Evolutionary conservation across 2,888 invertebrate species (phyloP).

Genomic region (Cerastis leucographa): DNA sequence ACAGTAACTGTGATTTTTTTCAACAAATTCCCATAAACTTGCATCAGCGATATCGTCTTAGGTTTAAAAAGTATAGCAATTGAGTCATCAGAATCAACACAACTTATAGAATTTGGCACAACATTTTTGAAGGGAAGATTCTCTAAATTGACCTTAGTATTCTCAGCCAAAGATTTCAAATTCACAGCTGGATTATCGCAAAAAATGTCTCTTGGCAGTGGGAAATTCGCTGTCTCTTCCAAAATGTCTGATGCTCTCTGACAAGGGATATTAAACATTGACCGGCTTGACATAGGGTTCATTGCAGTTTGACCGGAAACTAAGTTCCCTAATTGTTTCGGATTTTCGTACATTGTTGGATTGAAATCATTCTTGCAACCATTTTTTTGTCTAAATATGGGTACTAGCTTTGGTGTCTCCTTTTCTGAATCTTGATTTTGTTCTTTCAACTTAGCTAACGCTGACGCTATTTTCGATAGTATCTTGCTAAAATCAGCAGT

Average conservation of each 20-base stretch:
- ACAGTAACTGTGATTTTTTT: conserved; percentile 76
- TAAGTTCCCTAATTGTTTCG: conserved; percentile 37
- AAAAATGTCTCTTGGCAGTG: conserved; percentile 55
- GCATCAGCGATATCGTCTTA: conserved; percentile 73
- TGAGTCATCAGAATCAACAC: conserved; percentile 68
- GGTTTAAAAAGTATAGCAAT: conserved; percentile 76
- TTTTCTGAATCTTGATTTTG: conserved; percentile 47
- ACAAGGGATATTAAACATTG: conserved; percentile 75
- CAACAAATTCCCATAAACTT: conserved; percentile 75
- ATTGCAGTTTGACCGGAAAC: conserved; percentile 37
- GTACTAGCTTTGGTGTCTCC: conserved; percentile 55
- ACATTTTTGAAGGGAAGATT: conserved; percentile 55
- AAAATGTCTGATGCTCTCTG: conserved; percentile 75
- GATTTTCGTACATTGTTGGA: conserved; percentile 37
- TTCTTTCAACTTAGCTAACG: conserved; percentile 56
- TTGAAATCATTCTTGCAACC: conserved; percentile 26
- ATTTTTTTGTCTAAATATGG: conserved; percentile 42
- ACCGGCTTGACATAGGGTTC: conserved; percentile 37
- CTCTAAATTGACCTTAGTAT: conserved; percentile 60
- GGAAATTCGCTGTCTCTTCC: conserved; percentile 64
- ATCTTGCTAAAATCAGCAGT: conserved; percentile 50
- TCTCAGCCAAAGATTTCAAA: conserved; percentile 55
- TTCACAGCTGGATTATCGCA: conserved; percentile 52
- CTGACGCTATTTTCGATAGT: conserved; percentile 51
- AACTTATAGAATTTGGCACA: conserved; percentile 61